A percentile compares a stretch with the other conserved stretches of the same genome.
These are phyloP conservation scores for Alosa alosa DNA, from an alignment of 2,113 vertebrate species.

Conservation along the genomic window DNA sequence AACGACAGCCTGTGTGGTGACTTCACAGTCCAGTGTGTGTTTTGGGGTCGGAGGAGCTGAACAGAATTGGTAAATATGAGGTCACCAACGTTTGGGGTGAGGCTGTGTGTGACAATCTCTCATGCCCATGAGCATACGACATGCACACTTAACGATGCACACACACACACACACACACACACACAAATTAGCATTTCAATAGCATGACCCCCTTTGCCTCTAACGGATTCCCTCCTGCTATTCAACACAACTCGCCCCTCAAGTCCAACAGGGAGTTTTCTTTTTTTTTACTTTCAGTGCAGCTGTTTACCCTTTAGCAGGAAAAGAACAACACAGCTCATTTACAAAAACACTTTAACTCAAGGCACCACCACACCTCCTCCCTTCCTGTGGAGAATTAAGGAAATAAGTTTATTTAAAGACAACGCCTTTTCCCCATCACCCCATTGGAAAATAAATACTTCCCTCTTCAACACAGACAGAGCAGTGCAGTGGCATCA, in stretches of 20 bases:
- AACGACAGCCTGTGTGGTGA: background rate
- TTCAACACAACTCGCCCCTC: background rate
- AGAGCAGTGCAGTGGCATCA: background rate
- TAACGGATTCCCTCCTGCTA: background rate
- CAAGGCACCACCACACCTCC: background rate
- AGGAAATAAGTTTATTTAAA: background rate
- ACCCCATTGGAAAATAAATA: background rate
- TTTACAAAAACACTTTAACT: background rate
- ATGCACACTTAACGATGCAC: slow-evolving; percentile 7
- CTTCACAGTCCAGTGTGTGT: background rate
- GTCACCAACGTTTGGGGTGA: background rate
- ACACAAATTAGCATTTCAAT: slow-evolving; percentile 17
- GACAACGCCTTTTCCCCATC: background rate
- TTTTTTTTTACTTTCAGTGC: background rate
- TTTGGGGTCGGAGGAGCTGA: background rate
- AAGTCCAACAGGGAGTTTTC: background rate
- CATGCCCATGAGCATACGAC: background rate
- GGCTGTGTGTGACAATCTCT: background rate
- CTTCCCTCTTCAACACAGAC: background rate
- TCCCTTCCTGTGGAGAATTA: background rate
- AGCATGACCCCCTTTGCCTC: slow-evolving; percentile 1
- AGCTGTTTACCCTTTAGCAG: background rate
- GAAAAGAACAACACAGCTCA: background rate
- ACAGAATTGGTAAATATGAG: no score
- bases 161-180: slow-evolving; percentile 8